Percentiles rank a stretch among this genome's conserved stretches.
phyloP scores from a whole-genome alignment of 2,113 vertebrate genomes.

The Acrocephalus kingi region DNA sequence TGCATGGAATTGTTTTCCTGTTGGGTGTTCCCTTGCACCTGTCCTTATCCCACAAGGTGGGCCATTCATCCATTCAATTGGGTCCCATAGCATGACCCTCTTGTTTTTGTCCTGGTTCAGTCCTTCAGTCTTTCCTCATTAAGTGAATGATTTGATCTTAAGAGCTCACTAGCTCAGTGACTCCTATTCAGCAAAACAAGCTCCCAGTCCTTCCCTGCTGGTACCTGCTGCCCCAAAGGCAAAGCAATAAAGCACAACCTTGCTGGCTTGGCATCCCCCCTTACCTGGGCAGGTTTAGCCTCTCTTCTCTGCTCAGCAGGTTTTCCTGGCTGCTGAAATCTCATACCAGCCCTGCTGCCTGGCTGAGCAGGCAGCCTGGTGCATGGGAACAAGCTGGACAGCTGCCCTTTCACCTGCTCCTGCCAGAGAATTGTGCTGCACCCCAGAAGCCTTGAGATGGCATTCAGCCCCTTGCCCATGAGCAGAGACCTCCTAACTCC shows the following conservation, averaged over 20 bases:
- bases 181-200: background rate
- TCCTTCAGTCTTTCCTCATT: background rate
- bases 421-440: background rate
- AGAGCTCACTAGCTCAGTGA: background rate
- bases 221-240: background rate
- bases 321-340: background rate
- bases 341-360: background rate
- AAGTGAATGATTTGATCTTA: background rate
- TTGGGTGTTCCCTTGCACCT: background rate
- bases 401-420: background rate
- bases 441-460: fast-evolving
- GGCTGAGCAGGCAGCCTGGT: background rate
- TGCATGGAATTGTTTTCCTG: background rate
- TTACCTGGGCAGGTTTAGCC: background rate
- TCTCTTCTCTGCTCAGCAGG: background rate
- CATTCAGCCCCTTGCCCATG: background rate
- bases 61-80: fast-evolving
- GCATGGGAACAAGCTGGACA: fast-evolving
- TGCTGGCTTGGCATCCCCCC: fast-evolving
- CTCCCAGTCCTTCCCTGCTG: background rate
- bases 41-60: background rate
- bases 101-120: background rate
- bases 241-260: background rate
- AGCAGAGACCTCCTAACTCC: background rate
- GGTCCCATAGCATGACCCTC: background rate